Conservation (phyloP, 2,113 vertebrate species). For the Hemiprocne comata region DNA sequence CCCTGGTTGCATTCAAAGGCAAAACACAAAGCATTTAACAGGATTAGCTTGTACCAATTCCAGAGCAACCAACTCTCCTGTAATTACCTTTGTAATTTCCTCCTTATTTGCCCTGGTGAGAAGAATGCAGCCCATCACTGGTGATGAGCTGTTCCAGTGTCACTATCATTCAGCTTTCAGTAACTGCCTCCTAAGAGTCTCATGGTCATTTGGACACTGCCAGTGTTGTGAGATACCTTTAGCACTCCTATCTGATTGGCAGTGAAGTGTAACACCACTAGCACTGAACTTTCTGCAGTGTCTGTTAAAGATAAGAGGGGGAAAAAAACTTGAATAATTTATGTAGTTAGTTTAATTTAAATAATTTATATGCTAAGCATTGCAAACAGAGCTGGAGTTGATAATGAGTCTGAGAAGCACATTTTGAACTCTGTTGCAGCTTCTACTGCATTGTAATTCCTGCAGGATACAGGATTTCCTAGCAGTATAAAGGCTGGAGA, state of each 20-base stretch:
- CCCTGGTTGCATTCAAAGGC: not conserved
- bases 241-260: constrained; percentile 41
- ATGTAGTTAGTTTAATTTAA: constrained; percentile 73
- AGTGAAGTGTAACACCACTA: constrained; percentile 43
- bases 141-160: not conserved
- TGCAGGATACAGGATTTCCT: constrained; percentile 39
- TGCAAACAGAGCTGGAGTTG: constrained; percentile 68
- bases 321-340: constrained; percentile 61
- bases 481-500: not conserved
- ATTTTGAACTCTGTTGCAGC: constrained; percentile 63
- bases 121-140: not conserved
- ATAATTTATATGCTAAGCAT: constrained; percentile 74
- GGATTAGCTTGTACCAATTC: not conserved
- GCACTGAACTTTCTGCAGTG: constrained; percentile 54
- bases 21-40: not conserved
- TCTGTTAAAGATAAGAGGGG: constrained; percentile 54
- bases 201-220: not conserved
- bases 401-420: constrained; percentile 60
- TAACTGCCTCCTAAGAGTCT: not conserved
- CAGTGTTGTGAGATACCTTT: not conserved
- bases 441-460: constrained; percentile 53
- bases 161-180: not conserved
- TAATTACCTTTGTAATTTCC: not conserved
- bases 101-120: not conserved
- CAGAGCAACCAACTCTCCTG: not conserved